These are phyloP conservation scores for Notothenia coriiceps DNA, from an alignment of 2,113 vertebrate genomes.

Conservation along the genomic window DNA sequence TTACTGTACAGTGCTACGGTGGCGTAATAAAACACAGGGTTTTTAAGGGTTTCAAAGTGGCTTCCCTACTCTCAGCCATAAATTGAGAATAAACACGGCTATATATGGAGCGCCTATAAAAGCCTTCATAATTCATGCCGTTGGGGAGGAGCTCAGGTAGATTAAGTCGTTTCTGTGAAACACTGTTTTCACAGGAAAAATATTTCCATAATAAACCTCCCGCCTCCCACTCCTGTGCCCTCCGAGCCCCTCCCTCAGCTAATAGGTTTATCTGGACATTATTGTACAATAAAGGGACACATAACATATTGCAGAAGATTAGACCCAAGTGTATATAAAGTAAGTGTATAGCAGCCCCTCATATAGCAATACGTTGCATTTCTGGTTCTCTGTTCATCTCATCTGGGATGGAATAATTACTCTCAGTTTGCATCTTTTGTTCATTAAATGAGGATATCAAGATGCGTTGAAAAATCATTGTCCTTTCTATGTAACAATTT, in stretches of 20 bases:
- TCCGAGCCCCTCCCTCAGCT: constrained; percentile 26
- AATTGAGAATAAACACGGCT: constrained; percentile 95
- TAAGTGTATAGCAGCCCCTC: constrained; percentile 28
- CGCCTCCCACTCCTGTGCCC: constrained; percentile 2
- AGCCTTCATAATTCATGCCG: constrained; percentile 95
- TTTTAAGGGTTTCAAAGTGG: constrained; percentile 95
- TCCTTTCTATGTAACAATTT: neutral
- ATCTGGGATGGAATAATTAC: constrained; percentile 23
- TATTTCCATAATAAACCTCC: constrained; percentile 44
- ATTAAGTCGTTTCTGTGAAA: constrained; percentile 78
- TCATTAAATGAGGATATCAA: neutral
- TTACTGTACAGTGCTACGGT: constrained; percentile 88
- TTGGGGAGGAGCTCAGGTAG: constrained; percentile 77
- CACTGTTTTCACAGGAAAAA: constrained; percentile 69
- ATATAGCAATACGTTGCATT: constrained; percentile 12
- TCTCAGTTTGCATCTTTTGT: neutral
- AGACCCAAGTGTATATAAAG: constrained; percentile 55
- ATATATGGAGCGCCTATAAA: constrained; percentile 89
- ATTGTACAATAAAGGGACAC: constrained; percentile 67
- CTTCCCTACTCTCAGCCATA: constrained; percentile 94
- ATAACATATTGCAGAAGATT: constrained; percentile 69
- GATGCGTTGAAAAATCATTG: constrained; percentile 21
- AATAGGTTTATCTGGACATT: constrained; percentile 65
- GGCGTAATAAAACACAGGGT: constrained; percentile 88
- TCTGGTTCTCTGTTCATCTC: constrained; percentile 22